A percentile compares a stretch with the other conserved stretches of the same genome.
These are phyloP conservation scores for Ectemnius cavifrons DNA, from an alignment of 2,888 invertebrate species.

Conservation along the genomic window DNA sequence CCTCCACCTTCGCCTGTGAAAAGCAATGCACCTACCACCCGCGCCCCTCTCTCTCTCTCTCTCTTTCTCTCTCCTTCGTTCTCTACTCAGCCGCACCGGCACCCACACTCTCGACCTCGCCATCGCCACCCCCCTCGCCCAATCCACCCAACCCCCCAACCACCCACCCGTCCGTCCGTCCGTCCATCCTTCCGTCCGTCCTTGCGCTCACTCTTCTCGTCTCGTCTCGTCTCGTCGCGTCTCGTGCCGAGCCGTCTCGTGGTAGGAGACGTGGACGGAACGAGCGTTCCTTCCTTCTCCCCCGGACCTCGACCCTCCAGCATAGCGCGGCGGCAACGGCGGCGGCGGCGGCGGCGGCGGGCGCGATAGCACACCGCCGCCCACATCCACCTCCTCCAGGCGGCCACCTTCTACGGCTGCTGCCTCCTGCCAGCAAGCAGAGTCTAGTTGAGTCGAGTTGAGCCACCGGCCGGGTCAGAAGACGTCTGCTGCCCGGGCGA, in stretches of 20 bases:
- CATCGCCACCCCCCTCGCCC: slow-evolving; percentile 63
- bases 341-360: not conserved
- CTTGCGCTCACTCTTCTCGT: slow-evolving; percentile 69
- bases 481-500: slow-evolving; percentile 78
- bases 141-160: slow-evolving; percentile 44
- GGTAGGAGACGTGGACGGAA: slow-evolving; percentile 27
- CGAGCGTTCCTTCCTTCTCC: slow-evolving; percentile 27
- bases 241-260: slow-evolving; percentile 49
- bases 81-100: slow-evolving; percentile 22
- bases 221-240: slow-evolving; percentile 49
- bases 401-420: slow-evolving; percentile 57
- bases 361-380: slow-evolving; percentile 1
- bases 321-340: no score
- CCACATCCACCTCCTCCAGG: slow-evolving; percentile 31
- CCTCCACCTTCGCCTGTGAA: slow-evolving; percentile 69
- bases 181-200: slow-evolving; percentile 50
- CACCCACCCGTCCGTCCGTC: slow-evolving; percentile 48
- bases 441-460: slow-evolving; percentile 73
- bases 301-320: slow-evolving; percentile 10
- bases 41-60: slow-evolving; percentile 51
- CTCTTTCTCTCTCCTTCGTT: slow-evolving; percentile 36
- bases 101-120: slow-evolving; percentile 47
- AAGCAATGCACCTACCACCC: slow-evolving; percentile 75
- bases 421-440: slow-evolving; percentile 65
- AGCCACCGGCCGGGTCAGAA: slow-evolving; percentile 79